A percentile compares a stretch with the other conserved stretches of the same genome.
phyloP scores from a whole-genome alignment of 2,888 invertebrate species.

The Amaurobius ferox region DNA sequence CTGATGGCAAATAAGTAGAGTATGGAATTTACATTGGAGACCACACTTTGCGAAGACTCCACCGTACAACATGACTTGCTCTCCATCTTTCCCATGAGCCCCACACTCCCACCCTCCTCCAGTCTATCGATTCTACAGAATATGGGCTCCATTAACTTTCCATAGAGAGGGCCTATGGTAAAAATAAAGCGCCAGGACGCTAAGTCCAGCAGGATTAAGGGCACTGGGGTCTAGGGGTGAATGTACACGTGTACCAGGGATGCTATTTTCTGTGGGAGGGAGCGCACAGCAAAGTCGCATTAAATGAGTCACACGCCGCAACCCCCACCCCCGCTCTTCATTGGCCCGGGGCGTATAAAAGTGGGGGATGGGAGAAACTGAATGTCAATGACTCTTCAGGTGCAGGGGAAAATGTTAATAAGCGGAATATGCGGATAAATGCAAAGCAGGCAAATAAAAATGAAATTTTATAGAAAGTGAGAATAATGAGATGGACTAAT shows the following conservation, averaged over 20 bases:
- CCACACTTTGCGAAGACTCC: too few species aligned
- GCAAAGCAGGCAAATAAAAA: background rate
- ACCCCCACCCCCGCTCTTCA: background rate
- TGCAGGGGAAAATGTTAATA: slow-evolving; percentile 13
- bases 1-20: too few species aligned
- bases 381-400: slow-evolving; percentile 34
- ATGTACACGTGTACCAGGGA: slow-evolving; percentile 54
- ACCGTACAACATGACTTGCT: background rate
- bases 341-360: slow-evolving; percentile 9
- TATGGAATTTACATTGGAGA: too few species aligned
- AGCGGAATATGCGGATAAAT: slow-evolving; percentile 6
- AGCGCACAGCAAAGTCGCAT: slow-evolving; percentile 51
- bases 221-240: slow-evolving; percentile 29
- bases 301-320: slow-evolving; percentile 57
- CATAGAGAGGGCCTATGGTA: background rate
- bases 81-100: background rate
- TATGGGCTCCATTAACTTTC: slow-evolving; percentile 14
- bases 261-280: slow-evolving; percentile 33
- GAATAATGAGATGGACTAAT: background rate
- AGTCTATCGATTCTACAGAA: background rate
- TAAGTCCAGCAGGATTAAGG: slow-evolving; percentile 14
- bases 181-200: background rate
- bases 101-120: background rate
- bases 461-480: background rate
- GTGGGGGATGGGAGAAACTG: background rate